Percentiles rank a stretch among this genome's conserved stretches.
phyloP scores from a whole-genome alignment of 2,797 vertebrate species.

The Balearica regulorum region DNA sequence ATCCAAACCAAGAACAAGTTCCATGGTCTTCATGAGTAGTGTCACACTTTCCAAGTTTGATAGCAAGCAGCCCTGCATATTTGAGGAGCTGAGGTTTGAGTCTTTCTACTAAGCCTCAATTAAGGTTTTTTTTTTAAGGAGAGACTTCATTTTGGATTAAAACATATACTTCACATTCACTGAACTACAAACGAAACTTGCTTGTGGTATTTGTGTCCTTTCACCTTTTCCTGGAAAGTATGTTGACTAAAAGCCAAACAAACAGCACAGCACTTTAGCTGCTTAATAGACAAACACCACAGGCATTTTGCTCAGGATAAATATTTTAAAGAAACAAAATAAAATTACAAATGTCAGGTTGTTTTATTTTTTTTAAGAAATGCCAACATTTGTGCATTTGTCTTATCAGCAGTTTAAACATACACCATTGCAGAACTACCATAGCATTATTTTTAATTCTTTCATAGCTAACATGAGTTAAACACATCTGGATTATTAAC shows the following conservation, averaged over 20 bases:
- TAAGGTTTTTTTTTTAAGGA: not conserved
- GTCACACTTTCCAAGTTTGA: not conserved
- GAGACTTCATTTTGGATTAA: not conserved
- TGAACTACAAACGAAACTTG: slow-evolving; percentile 11
- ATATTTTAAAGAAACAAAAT: not conserved
- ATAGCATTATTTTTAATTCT: not conserved
- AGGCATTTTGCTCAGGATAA: not conserved
- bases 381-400: not conserved
- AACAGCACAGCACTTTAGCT: slow-evolving; percentile 47
- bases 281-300: not conserved
- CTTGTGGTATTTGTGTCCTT: slow-evolving; percentile 58
- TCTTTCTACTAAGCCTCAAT: not conserved
- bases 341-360: not conserved
- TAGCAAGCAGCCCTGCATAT: not conserved
- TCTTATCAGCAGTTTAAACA: not conserved
- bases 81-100: not conserved
- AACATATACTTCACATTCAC: not conserved
- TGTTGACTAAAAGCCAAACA: slow-evolving; percentile 59
- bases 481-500: not conserved
- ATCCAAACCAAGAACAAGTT: not conserved
- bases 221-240: slow-evolving; percentile 69
- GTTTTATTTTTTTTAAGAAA: not conserved
- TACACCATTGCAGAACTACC: not conserved
- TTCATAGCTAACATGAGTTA: not conserved
- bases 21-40: not conserved